Evolutionary conservation across 2,888 invertebrate species (phyloP), one percentile per base, ranked within the genome.

Genomic region (Melieria crassipennis): DNA sequence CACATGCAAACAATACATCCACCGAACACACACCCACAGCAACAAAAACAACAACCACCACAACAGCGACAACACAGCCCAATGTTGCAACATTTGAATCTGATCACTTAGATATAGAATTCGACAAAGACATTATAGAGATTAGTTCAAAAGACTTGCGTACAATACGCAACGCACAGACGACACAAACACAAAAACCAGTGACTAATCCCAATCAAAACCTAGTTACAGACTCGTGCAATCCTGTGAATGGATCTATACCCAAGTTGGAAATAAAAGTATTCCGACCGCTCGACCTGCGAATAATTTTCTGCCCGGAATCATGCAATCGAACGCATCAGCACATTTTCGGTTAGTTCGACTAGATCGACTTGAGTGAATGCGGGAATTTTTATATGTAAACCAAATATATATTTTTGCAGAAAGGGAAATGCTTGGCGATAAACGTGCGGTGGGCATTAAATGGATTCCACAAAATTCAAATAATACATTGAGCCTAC

Each of bases 221-320:
- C 68, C 66, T 62, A 70, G 30, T 77, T 76, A 48, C 75, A 78
- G 77, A 48, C 0, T n/a, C 52, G 7, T 13, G 57, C 58, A 67
- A 73, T 48, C 45, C 73, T 16, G 4, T 64, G 43, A 74, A 76
- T 45, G 76, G 73, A 42, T 63, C 47, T 60, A 75, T 84, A 69
- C 85, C 85, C 7, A 76, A 82, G 67, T 76, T 85, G 5, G 81
- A 81, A 47, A 75, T 85, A 46, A 79, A 78, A 71, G 80, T 82
- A 5, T 78, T 80, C 66, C 78, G 80, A 65, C 82, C 83, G 55
- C 77, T 85, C 64, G 83, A 85, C 73, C 73, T 85, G 30, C 81
- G 78, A 56, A 79, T 85, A 43, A 74, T 80, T 66, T 81, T 81
- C 70, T 85, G 85, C 70, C 81, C 82, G 5, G 72, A 73, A 10